phyloP scores from a whole-genome alignment of 2,113 vertebrate species.

The Corythaixoides concolor region DNA sequence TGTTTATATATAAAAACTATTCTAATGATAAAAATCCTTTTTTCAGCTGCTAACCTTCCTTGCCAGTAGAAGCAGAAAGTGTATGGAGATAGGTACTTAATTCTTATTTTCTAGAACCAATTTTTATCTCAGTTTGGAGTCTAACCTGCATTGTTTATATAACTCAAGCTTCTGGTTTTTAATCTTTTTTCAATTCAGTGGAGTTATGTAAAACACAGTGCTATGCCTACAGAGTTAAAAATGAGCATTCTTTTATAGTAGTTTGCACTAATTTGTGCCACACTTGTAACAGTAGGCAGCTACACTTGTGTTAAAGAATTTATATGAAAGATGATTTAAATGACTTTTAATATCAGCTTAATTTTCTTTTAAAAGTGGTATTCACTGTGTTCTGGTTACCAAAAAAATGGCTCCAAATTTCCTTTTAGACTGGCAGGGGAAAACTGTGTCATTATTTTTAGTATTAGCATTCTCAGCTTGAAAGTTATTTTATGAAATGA shows the following conservation, averaged over 20 bases:
- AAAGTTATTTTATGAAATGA: slow-evolving; percentile 19
- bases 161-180: background rate
- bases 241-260: background rate
- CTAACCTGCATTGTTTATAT: background rate
- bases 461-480: background rate
- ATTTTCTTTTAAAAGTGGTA: slow-evolving; percentile 34
- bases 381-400: background rate
- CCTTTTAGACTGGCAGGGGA: background rate
- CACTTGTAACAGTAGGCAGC: background rate
- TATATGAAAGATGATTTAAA: slow-evolving; percentile 7
- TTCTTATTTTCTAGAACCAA: background rate
- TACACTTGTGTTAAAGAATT: slow-evolving; percentile 28
- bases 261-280: background rate
- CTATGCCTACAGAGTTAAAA: background rate
- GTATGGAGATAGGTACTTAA: background rate
- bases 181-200: background rate
- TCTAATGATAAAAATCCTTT: background rate
- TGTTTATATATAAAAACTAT: background rate
- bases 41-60: background rate
- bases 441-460: background rate
- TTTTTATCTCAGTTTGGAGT: background rate
- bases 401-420: background rate
- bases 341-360: background rate
- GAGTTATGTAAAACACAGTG: background rate
- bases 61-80: background rate